phyloP scores from a whole-genome alignment of 2,113 vertebrate species.

The Ginglymostoma cirratum region DNA sequence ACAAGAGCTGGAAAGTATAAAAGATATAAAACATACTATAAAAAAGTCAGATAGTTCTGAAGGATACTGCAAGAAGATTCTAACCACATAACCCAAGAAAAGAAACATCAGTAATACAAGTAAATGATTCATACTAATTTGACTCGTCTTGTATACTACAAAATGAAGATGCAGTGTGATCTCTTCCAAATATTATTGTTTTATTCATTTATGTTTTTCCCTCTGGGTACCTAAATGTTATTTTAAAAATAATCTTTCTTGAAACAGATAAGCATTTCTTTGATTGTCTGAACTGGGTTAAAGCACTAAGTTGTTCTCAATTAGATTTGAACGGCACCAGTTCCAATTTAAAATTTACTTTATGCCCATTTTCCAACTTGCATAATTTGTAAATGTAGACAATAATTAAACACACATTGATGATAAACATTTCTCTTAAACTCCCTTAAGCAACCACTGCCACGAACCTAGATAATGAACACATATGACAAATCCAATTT shows the following conservation, averaged over 20 bases:
- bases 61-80: not conserved
- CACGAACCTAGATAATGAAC: not conserved
- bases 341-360: not conserved
- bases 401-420: not conserved
- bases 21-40: not conserved
- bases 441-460: not conserved
- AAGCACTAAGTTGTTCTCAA: not conserved
- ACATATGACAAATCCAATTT: not conserved
- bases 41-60: not conserved
- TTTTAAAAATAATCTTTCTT: not conserved
- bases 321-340: not conserved
- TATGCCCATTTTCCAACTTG: not conserved
- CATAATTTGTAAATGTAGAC: not conserved
- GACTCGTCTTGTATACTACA: too few relatives aligned
- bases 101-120: too few relatives aligned
- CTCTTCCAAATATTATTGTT: too few relatives aligned
- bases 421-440: not conserved
- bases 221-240: not conserved
- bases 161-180: too few relatives aligned
- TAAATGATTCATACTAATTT: too few relatives aligned
- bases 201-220: too few relatives aligned
- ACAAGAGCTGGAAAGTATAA: not conserved
- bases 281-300: not conserved
- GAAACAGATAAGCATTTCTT: not conserved
- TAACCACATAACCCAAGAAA: not conserved